These are phyloP conservation scores for Catamblyrhynchus diadema DNA, from an alignment of 2,797 vertebrate genomes.

Conservation along the genomic window DNA sequence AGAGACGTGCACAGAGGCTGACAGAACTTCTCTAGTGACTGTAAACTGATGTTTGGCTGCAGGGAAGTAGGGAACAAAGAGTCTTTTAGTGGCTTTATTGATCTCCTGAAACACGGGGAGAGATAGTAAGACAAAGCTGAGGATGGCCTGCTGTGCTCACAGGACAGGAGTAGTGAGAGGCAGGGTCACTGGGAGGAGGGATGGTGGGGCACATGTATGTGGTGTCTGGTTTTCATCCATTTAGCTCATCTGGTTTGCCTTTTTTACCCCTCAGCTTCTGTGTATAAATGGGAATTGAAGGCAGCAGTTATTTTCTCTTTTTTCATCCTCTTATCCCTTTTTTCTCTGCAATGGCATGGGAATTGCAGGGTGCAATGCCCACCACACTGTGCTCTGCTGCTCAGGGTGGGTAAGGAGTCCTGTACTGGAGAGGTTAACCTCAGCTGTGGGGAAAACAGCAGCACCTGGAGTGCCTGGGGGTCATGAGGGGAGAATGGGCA, in stretches of 20 bases:
- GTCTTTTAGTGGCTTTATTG: neutral
- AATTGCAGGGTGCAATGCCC: neutral
- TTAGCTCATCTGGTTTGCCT: neutral
- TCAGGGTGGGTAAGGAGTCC: neutral
- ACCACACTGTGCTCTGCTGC: rapidly evolving
- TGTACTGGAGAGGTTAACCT: neutral
- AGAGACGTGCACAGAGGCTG: neutral
- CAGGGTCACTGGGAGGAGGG: neutral
- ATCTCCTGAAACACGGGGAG: neutral
- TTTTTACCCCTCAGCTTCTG: neutral
- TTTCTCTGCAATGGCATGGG: neutral
- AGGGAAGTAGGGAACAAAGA: neutral
- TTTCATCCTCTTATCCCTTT: neutral
- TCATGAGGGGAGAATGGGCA: neutral
- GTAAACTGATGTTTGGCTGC: neutral
- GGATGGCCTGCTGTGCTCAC: rapidly evolving
- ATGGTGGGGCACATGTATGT: rapidly evolving
- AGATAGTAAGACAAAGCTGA: neutral
- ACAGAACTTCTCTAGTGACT: neutral
- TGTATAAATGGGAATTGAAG: neutral
- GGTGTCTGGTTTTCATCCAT: neutral
- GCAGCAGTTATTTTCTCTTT: neutral
- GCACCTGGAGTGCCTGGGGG: neutral
- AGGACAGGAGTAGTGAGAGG: neutral
- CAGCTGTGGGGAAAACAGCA: neutral